phyloP scores from a whole-genome alignment of 2,113 vertebrate genomes.

The Psettodes erumei region DNA sequence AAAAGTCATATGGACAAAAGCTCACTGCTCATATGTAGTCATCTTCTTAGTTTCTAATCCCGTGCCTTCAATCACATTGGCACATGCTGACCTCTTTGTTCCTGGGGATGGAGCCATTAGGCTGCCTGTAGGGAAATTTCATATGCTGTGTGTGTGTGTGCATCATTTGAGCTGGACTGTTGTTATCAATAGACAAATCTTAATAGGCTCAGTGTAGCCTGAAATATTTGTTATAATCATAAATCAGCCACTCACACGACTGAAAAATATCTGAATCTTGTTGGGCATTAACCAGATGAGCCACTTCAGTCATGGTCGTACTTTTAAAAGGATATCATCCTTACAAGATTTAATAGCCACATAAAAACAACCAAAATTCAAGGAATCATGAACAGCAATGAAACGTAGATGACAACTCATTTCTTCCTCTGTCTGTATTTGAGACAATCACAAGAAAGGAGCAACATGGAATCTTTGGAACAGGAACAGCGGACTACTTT shows the following conservation, averaged over 20 bases:
- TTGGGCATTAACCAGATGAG: constrained; percentile 1
- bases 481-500: too few relatives aligned
- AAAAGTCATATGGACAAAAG: constrained; percentile 51
- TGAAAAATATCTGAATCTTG: background rate
- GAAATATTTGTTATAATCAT: background rate
- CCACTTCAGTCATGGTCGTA: background rate
- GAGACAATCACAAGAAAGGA: constrained; percentile 14
- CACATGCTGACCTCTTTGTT: constrained; percentile 65
- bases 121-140: constrained; percentile 35
- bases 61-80: constrained; percentile 54
- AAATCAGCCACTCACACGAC: background rate
- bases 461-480: background rate
- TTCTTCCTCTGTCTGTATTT: background rate
- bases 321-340: background rate
- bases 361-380: constrained; percentile 12
- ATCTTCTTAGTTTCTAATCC: constrained; percentile 71
- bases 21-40: constrained; percentile 60
- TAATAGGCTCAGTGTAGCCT: constrained; percentile 14
- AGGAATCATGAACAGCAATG: constrained; percentile 4
- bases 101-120: constrained; percentile 29
- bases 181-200: constrained; percentile 13
- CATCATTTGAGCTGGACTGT: constrained; percentile 40
- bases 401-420: background rate
- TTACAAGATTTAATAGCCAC: constrained; percentile 12
- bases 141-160: constrained; percentile 14